A percentile compares a stretch with the other conserved stretches of the same genome.
phyloP scores from a whole-genome alignment of 2,888 invertebrate genomes.

The Oeneis ivallda region DNA sequence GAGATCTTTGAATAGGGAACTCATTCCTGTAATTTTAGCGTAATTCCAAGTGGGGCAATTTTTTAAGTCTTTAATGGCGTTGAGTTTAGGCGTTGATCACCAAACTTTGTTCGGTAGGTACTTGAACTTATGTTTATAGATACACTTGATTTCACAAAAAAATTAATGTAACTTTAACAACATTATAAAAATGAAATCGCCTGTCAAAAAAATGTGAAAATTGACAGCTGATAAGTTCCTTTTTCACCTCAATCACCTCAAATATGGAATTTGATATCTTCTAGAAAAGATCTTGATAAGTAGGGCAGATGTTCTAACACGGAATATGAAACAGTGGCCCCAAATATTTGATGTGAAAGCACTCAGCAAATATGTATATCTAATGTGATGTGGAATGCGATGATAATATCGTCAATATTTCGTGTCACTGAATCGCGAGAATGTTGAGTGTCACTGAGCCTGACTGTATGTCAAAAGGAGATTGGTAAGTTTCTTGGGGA shows the following conservation, averaged over 20 bases:
- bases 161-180: too few relatives aligned
- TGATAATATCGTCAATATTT: background rate
- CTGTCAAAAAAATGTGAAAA: background rate
- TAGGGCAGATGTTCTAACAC: background rate
- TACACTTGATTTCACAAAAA: too few relatives aligned
- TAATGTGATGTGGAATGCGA: constrained; percentile 1
- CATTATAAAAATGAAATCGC: background rate
- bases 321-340: background rate
- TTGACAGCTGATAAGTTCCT: background rate
- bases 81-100: too few relatives aligned
- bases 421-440: background rate
- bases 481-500: background rate
- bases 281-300: background rate
- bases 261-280: constrained; percentile 13
- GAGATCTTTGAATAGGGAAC: too few relatives aligned
- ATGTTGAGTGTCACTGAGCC: background rate
- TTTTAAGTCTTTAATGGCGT: too few relatives aligned
- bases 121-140: too few relatives aligned
- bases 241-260: background rate
- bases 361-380: constrained; percentile 1
- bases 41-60: too few relatives aligned
- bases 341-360: constrained; percentile 16
- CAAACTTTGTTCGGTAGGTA: too few relatives aligned
- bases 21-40: too few relatives aligned
- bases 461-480: background rate